These are phyloP conservation scores for Reinhardtius hippoglossoides DNA, from an alignment of 2,113 vertebrate genomes.

Conservation along the genomic window DNA sequence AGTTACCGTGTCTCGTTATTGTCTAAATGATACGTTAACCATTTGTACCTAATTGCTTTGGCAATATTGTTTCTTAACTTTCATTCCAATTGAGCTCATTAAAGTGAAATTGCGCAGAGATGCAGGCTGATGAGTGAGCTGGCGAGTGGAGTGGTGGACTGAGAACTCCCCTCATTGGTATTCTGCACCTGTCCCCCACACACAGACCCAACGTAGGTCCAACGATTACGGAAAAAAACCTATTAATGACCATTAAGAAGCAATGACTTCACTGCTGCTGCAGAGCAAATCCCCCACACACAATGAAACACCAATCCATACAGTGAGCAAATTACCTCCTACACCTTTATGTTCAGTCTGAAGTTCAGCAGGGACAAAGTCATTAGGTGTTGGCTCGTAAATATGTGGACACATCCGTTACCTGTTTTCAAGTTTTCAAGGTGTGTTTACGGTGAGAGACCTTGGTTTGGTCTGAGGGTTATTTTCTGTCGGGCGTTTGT, in stretches of 20 bases:
- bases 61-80: constrained; percentile 69
- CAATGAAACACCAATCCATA: constrained; percentile 44
- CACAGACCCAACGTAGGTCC: constrained; percentile 47
- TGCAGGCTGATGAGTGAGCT: constrained; percentile 64
- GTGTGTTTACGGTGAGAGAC: constrained; percentile 18
- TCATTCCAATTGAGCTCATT: constrained; percentile 69
- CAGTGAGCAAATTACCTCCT: constrained; percentile 54
- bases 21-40: constrained; percentile 56
- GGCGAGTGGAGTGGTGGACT: constrained; percentile 27
- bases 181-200: constrained; percentile 60
- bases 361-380: constrained; percentile 39
- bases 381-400: constrained; percentile 29
- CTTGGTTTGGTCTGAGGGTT: constrained; percentile 29
- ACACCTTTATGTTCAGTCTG: constrained; percentile 46
- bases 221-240: constrained; percentile 27
- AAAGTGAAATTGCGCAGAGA: constrained; percentile 54
- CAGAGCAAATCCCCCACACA: constrained; percentile 35
- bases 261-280: constrained; percentile 57
- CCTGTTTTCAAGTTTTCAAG: constrained; percentile 19
- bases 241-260: constrained; percentile 56
- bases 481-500: constrained; percentile 53
- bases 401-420: constrained; percentile 21
- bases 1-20: constrained; percentile 46
- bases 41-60: constrained; percentile 63
- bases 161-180: constrained; percentile 71